Conservation (phyloP, 2,113 vertebrate genomes). For the Microcebus griseorufus region DNA sequence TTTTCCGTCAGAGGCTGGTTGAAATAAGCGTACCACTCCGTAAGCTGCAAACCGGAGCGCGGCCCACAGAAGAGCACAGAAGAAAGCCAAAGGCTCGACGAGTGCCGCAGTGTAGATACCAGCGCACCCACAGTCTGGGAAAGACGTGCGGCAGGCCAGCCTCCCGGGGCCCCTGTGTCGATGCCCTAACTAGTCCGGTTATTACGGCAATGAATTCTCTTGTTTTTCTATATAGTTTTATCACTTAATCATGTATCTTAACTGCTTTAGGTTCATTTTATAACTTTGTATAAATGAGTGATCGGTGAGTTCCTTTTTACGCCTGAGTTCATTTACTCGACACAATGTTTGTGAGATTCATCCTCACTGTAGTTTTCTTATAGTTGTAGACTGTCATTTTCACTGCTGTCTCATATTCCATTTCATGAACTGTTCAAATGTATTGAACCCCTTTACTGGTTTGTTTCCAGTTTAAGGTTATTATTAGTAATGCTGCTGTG, state of each 20-base stretch:
- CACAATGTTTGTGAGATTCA: background rate
- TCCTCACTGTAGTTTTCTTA: too few relatives aligned
- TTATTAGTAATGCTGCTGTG: too few relatives aligned
- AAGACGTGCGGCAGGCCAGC: background rate
- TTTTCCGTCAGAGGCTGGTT: background rate
- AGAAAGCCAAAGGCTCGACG: rapidly evolving
- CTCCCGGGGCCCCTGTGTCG: background rate
- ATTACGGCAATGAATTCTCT: rapidly evolving
- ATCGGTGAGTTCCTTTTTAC: background rate
- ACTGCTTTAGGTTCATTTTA: background rate
- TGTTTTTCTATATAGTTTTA: background rate
- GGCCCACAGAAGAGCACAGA: background rate
- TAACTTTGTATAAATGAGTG: background rate
- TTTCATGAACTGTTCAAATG: rapidly evolving
- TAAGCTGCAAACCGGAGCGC: rapidly evolving
- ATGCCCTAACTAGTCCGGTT: too few relatives aligned
- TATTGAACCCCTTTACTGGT: too few relatives aligned
- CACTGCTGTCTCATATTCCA: too few relatives aligned
- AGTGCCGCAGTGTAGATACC: rapidly evolving
- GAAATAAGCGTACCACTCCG: background rate
- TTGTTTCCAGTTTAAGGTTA: background rate
- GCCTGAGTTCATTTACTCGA: background rate
- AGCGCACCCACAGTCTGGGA: rapidly evolving
- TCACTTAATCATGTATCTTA: background rate
- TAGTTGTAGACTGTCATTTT: too few relatives aligned